Percentiles rank a stretch among this genome's conserved stretches.
phyloP scores from a whole-genome alignment of 2,888 invertebrate species.

The Euphydryas editha region DNA sequence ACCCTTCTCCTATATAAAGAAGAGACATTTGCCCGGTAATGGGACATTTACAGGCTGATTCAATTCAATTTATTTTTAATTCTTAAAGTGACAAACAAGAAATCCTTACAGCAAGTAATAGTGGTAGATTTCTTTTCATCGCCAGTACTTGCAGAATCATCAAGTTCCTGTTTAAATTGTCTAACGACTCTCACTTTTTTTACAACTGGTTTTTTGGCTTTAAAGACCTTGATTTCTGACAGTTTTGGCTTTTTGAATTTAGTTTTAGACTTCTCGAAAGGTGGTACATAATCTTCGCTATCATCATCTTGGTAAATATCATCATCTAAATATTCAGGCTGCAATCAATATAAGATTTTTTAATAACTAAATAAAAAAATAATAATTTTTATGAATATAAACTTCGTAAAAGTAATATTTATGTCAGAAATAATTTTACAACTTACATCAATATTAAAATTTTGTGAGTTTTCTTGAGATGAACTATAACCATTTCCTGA shows the following conservation, averaged over 20 bases:
- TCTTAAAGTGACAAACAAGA: background rate
- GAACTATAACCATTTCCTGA: conserved; percentile 49
- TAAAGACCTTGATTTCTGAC: conserved; percentile 72
- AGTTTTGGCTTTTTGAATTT: conserved; percentile 75
- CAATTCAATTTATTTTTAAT: too few species aligned
- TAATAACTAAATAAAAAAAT: background rate
- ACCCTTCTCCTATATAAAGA: too few species aligned
- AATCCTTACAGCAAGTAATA: conserved; percentile 76
- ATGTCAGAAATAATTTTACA: background rate
- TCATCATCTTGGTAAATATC: conserved; percentile 69
- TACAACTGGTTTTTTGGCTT: conserved; percentile 65
- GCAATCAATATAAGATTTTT: conserved; percentile 42
- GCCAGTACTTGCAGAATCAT: conserved; percentile 47
- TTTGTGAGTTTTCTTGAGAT: conserved; percentile 19
- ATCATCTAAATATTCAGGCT: conserved; percentile 72
- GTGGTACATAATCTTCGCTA: conserved; percentile 73
- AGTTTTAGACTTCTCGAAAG: conserved; percentile 57
- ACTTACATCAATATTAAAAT: conserved; percentile 62
- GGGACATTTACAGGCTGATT: too few species aligned
- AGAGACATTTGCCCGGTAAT: too few species aligned
- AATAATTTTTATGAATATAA: too few species aligned
- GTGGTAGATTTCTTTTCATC: conserved; percentile 64
- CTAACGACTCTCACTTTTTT: conserved; percentile 70
- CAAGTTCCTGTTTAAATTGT: conserved; percentile 58
- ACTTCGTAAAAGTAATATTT: too few species aligned